Evolutionary conservation across 1,140 invertebrate species (phyloP), one percentile per base, ranked within the genome.

Genomic region (Hyposmocoma kahamanoa): DNA sequence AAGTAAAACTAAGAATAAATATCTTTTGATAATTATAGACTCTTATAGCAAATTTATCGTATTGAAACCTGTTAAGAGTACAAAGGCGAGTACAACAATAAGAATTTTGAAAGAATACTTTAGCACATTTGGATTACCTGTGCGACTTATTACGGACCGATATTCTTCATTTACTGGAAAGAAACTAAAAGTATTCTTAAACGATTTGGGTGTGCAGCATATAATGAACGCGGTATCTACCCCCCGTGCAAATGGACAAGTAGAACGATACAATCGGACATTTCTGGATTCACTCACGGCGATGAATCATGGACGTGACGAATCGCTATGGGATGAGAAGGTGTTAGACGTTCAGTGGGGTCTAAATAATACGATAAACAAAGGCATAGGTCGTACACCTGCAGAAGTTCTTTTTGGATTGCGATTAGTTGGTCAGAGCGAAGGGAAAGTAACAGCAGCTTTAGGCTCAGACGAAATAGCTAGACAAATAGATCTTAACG

Each of bases 301-400:
- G 1, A 41, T 41, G 19, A 41, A 41, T 41, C 20, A 41, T 20
- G 38, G 38, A 3, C 26, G 18, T 17, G 46, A 47, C 20, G 46
- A 47, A 41, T 26, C 13, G 18, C 9, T 39, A 21, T 47, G 46
- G 46, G 46, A 47, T 15, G 36, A 41, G 11, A 47, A 47, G 22
- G 17, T 47, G 11, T n/a, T 38, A 11, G 26, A 47, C 18, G 46
- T 47, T 10, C 46, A 47, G 17, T 47, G 46, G 46, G 46, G 46
- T n/a, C 17, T 47, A 24, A 47, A 47, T 39, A 47, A 47, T 24
- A 47, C 46, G 1, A 30, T 39, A 11, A 47, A 47, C 17, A 47
- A 47, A 18, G 46, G 46, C 18, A 47, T 30, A 39, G 46, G 46
- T 1, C n/a, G 32, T 13, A 32, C 46, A 11, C 46, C 46, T 3